Conservation (phyloP, 2,888 invertebrate genomes). For the Brachyptera risi region DNA sequence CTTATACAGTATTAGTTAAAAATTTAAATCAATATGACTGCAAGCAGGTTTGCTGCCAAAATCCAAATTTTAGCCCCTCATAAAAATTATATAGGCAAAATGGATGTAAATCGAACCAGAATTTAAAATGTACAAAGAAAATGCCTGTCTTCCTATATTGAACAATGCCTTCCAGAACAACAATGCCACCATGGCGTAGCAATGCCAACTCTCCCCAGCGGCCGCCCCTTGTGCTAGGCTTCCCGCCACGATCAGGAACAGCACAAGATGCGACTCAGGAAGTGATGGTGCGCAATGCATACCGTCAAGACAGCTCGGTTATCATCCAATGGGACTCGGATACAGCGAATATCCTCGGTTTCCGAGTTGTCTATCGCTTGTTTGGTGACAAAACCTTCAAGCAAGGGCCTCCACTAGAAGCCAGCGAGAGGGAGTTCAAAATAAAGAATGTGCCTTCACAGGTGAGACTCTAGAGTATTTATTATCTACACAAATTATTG, state of each 20-base stretch:
- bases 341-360: constrained; percentile 81
- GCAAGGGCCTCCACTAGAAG: constrained; percentile 83
- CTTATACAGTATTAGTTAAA: no score
- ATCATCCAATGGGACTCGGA: constrained; percentile 91
- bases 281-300: constrained; percentile 80
- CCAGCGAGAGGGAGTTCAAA: constrained; percentile 86
- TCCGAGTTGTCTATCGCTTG: constrained; percentile 80
- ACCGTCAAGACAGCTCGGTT: constrained; percentile 79
- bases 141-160: no score
- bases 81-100: no score
- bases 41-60: no score
- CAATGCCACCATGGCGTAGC: constrained; percentile 23
- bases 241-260: constrained; percentile 57
- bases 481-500: no score
- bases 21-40: no score
- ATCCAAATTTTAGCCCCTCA: no score
- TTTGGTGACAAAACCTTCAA: constrained; percentile 89
- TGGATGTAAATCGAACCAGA: no score
- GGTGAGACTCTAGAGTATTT: no score
- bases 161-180: no score
- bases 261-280: constrained; percentile 61
- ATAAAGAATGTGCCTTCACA: constrained; percentile 89
- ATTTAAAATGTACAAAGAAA: no score
- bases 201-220: no score
- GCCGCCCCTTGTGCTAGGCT: constrained; percentile 69